A percentile compares a stretch with the other conserved stretches of the same genome.
Conservation (phyloP, 2,888 invertebrate genomes). For the Hyles lineata region DNA sequence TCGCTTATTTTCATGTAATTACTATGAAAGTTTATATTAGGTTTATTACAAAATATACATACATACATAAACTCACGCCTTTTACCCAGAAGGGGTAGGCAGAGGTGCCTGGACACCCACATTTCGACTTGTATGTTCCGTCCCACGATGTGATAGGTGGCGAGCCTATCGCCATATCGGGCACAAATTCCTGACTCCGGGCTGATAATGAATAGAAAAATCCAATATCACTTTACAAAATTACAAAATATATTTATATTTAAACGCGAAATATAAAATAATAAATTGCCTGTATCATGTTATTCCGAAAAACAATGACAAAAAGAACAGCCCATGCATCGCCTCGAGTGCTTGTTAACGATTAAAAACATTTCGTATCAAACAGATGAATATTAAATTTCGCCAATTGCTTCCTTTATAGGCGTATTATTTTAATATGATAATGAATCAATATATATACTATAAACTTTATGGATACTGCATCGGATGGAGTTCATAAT, state of each 20-base stretch:
- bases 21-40: too few species aligned
- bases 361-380: constrained; percentile 13
- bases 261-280: not conserved
- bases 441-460: not conserved
- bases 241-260: not conserved
- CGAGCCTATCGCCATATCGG: too few species aligned
- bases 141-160: too few species aligned
- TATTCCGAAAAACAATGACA: not conserved
- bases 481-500: constrained; percentile 35
- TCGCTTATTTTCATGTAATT: too few species aligned
- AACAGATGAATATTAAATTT: not conserved
- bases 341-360: not conserved
- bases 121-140: too few species aligned
- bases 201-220: too few species aligned
- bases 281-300: not conserved
- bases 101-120: too few species aligned
- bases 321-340: not conserved
- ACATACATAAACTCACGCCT: too few species aligned
- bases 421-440: not conserved
- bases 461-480: not conserved
- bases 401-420: not conserved
- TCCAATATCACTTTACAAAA: too few species aligned
- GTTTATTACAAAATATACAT: too few species aligned
- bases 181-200: too few species aligned
- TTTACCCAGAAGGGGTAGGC: too few species aligned